These are phyloP conservation scores for Elaeidobius kamerunicus DNA, from an alignment of 2,888 invertebrate species.

Conservation along the genomic window DNA sequence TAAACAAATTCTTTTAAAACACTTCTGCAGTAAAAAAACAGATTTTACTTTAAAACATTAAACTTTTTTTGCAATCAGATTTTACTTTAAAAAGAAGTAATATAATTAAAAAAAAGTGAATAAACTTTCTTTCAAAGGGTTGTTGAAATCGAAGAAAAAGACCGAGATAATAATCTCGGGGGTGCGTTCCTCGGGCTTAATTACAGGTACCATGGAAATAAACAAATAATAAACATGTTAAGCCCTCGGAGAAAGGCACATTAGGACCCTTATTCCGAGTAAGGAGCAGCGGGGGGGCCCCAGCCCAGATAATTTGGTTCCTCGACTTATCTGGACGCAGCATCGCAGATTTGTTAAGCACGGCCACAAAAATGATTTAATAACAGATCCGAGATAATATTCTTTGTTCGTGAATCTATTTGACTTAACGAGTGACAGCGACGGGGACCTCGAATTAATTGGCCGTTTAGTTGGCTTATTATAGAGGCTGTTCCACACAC, in stretches of 20 bases:
- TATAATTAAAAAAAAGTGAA: too few relatives aligned
- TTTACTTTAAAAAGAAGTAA: too few relatives aligned
- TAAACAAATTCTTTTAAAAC: too few relatives aligned
- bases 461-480: constrained; percentile 20
- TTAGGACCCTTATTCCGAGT: constrained; percentile 37
- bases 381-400: constrained; percentile 30
- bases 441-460: constrained; percentile 20
- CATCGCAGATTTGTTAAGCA: constrained; percentile 37
- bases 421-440: constrained; percentile 29
- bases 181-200: too few relatives aligned
- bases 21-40: too few relatives aligned
- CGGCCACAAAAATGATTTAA: constrained; percentile 33
- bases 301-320: constrained; percentile 31
- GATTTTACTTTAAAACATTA: too few relatives aligned
- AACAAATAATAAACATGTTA: constrained; percentile 25
- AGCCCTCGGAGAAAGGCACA: constrained; percentile 22
- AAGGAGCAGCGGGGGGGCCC: constrained; percentile 31
- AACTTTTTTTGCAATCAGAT: too few relatives aligned
- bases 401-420: constrained; percentile 29
- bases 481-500: constrained; percentile 14
- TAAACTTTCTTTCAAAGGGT: too few relatives aligned
- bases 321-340: constrained; percentile 33
- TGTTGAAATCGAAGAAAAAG: too few relatives aligned
- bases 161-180: too few relatives aligned
- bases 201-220: constrained; percentile 3